Percentiles rank a stretch among this genome's conserved stretches.
phyloP scores from a whole-genome alignment of 2,113 vertebrate species.

The Smithornis capensis region DNA sequence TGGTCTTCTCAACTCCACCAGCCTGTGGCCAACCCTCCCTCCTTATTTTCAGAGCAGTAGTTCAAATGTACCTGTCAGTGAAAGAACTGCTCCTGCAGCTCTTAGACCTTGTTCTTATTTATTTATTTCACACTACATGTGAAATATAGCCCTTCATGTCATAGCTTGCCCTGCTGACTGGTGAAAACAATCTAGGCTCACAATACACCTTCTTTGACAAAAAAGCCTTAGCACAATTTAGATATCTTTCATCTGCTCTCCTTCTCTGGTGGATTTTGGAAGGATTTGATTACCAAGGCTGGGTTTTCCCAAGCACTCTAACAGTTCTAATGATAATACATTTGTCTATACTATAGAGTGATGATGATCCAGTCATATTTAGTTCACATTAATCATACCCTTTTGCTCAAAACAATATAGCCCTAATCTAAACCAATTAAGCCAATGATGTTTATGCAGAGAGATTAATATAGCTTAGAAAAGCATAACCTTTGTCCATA shows the following conservation, averaged over 20 bases:
- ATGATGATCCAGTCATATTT: constrained; percentile 52
- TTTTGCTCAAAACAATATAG: constrained; percentile 69
- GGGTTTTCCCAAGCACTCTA: not conserved
- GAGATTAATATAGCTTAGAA: constrained; percentile 69
- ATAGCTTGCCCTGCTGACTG: not conserved
- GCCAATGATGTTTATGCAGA: constrained; percentile 68
- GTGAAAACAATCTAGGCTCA: not conserved
- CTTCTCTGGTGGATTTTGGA: not conserved
- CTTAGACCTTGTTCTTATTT: not conserved
- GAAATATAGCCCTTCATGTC: not conserved
- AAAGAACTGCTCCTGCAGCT: not conserved
- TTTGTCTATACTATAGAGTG: constrained; percentile 31
- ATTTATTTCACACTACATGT: not conserved
- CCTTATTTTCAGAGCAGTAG: not conserved
- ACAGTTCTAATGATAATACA: constrained; percentile 36
- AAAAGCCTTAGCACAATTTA: not conserved
- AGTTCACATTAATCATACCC: constrained; percentile 69
- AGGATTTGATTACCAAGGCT: not conserved
- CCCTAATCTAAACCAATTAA: constrained; percentile 73
- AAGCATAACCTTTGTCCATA: constrained; percentile 64
- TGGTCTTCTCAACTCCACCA: not conserved
- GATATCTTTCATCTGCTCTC: not conserved
- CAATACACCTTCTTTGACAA: not conserved
- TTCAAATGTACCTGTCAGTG: not conserved
- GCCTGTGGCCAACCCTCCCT: not conserved